These are phyloP conservation scores for Colistium nudipinnis DNA, from an alignment of 2,113 vertebrate species.

Conservation along the genomic window DNA sequence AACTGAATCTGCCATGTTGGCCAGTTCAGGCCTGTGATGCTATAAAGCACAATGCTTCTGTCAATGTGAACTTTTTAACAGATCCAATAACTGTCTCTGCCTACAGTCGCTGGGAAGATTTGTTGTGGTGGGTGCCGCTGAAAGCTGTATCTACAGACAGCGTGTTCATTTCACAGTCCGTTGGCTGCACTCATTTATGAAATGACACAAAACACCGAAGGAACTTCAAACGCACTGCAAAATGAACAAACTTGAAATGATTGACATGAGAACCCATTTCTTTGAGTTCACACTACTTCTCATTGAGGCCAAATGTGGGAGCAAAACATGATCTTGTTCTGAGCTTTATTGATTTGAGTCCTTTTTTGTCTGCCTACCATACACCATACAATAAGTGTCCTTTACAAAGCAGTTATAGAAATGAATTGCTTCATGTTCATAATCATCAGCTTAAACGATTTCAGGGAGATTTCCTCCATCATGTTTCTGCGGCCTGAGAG, in stretches of 20 bases:
- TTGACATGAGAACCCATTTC: background rate
- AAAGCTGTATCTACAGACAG: background rate
- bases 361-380: too few species aligned
- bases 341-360: background rate
- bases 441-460: too few species aligned
- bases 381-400: too few species aligned
- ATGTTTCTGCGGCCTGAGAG: too few species aligned
- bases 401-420: too few species aligned
- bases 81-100: background rate
- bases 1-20: too few species aligned
- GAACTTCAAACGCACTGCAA: background rate
- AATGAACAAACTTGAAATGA: background rate
- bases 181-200: background rate
- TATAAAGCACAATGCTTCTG: background rate
- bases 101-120: background rate
- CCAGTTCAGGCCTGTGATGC: background rate
- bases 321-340: too few species aligned
- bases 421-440: too few species aligned
- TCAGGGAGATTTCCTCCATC: too few species aligned
- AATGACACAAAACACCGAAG: background rate
- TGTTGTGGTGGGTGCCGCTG: background rate
- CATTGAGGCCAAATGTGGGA: too few species aligned
- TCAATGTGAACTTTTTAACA: background rate
- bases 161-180: slow-evolving; percentile 1
- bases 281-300: background rate